A percentile compares a stretch with the other conserved stretches of the same genome.
Evolutionary conservation across 1,140 invertebrate genomes (phyloP).

Genomic region (Cyrtorhinus lividipennis): DNA sequence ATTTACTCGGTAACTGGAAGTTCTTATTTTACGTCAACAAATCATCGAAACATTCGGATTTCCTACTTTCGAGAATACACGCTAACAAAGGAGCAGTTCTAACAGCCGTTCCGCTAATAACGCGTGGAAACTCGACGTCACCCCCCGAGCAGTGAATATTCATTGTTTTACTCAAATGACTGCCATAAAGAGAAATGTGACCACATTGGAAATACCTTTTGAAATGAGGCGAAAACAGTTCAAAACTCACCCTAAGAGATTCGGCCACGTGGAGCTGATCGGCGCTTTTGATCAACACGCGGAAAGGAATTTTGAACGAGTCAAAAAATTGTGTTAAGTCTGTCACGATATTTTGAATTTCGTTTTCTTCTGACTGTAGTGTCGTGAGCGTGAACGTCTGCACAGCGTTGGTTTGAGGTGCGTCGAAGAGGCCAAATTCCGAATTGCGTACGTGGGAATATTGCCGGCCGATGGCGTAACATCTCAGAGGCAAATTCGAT

Average conservation of each 20-base stretch:
- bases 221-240: not conserved
- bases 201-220: not conserved
- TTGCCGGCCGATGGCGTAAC: not conserved
- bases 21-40: too few species aligned
- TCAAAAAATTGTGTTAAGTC: not conserved
- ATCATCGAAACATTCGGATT: too few species aligned
- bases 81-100: not conserved
- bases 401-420: not conserved
- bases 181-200: not conserved
- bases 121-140: not conserved
- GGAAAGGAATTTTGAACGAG: not conserved
- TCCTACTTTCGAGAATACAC: not conserved
- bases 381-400: not conserved
- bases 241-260: not conserved
- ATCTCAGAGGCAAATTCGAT: not conserved
- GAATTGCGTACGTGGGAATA: not conserved
- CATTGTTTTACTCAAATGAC: not conserved
- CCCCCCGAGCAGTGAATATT: not conserved
- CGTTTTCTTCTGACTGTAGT: not conserved
- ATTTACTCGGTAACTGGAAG: too few species aligned
- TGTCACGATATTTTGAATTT: not conserved
- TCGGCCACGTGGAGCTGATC: not conserved
- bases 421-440: not conserved
- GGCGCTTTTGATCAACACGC: not conserved
- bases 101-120: not conserved